Evolutionary conservation across 2,888 invertebrate genomes (phyloP), one percentile per base, ranked within the genome.

Genomic region (Philopedon plagiatum): DNA sequence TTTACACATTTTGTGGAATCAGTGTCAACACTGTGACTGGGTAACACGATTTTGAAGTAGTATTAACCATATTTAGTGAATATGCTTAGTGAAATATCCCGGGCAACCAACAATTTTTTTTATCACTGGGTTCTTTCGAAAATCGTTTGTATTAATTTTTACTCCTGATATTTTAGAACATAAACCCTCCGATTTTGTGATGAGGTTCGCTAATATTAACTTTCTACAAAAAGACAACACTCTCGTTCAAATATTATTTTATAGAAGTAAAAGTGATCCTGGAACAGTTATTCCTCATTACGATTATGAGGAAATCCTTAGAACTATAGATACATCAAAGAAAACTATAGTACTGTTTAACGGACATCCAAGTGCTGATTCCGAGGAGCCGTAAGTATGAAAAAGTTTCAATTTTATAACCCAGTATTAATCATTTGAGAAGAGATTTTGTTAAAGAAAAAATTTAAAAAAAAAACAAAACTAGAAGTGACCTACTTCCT

Each of bases 321-420:
- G 5, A 1, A 0, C 1, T n/a, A 19, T 51, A 1, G n/a, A 51
- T 51, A 18, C 5, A 51, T 11, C 11, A 5, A 23, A 23, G 11
- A 51, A 51, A 23, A 51, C 51, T 8, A n/a, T 23, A 8, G 51
- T 51, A 0, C n/a, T 61, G 29, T 44, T 61, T 29, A 44, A 41
- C 41, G 61, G 61, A 26, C 61, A 61, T 61, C 61, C 61, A 19
- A 61, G 61, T 44, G 26, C 18, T 8, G 61, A 61, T 26, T 61
- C 61, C 0, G 7, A 2, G 13, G 18, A n/a, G n/a, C 61, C 61
- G 61, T 61, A 39, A 61, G 61, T 61, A 15, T 8, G 15, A 34
- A 39, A 11, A 13, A 2, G 3, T 13, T 4, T 39, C 39, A n/a
- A n/a, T n/a, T n/a, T n/a, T n/a, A n/a, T n/a, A n/a, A 13, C 15